phyloP scores from a whole-genome alignment of 35 echinoderm and acorn worm species.

The Antedon bifida region DNA sequence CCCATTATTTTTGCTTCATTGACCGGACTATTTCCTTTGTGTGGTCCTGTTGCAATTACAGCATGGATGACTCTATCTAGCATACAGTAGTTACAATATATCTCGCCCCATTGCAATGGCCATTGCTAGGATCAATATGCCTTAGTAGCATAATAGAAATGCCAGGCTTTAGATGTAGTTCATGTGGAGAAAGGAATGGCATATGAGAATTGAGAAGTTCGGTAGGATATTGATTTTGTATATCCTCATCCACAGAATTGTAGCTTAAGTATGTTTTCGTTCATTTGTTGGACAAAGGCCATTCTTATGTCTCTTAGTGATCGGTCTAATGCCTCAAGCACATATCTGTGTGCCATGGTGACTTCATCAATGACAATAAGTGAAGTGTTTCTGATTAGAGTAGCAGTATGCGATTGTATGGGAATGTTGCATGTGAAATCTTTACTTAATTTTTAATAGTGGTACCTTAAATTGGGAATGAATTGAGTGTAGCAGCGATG shows the following conservation, averaged over 20 bases:
- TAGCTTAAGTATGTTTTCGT: slow-evolving; percentile 21
- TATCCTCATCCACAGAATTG: slow-evolving; percentile 15
- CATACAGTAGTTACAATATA: background rate
- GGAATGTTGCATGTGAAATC: slow-evolving; percentile 30
- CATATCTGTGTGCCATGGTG: slow-evolving; percentile 31
- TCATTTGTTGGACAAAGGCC: slow-evolving; percentile 10
- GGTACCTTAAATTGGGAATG: slow-evolving; percentile 33
- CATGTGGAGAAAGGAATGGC: slow-evolving; percentile 23
- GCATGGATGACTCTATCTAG: no score
- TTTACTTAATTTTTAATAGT: background rate
- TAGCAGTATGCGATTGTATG: background rate
- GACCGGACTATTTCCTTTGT: no score
- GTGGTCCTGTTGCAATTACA: no score
- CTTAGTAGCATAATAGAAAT: slow-evolving; percentile 26
- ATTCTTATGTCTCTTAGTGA: slow-evolving; percentile 7
- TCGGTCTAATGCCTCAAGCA: slow-evolving; percentile 10
- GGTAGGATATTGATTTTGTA: background rate
- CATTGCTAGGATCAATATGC: background rate
- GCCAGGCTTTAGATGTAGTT: slow-evolving; percentile 1
- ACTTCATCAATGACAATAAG: slow-evolving; percentile 36
- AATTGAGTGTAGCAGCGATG: slow-evolving; percentile 35
- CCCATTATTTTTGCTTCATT: no score
- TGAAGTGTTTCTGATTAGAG: no score
- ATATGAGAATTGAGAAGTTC: slow-evolving; percentile 29
- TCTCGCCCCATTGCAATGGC: no score